These are phyloP conservation scores for Synodontis membranacea DNA, from an alignment of 2,113 vertebrate species.

Conservation along the genomic window DNA sequence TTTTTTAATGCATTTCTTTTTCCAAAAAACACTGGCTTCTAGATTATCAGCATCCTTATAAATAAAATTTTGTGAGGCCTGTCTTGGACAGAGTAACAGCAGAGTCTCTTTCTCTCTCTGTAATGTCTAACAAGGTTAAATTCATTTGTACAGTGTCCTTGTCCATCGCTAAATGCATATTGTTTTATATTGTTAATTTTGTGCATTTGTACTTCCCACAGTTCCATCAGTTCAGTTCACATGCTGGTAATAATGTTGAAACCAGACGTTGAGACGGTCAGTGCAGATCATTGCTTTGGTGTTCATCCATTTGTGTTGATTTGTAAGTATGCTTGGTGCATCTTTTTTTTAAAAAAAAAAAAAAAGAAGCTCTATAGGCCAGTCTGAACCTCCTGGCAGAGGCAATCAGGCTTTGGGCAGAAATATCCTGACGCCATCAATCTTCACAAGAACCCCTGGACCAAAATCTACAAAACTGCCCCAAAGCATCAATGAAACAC, in stretches of 20 bases:
- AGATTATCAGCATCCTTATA: not conserved
- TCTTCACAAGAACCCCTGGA: not conserved
- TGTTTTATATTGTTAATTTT: not conserved
- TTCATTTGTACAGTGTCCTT: not conserved
- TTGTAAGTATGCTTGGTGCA: not conserved
- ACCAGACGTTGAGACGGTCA: not conserved
- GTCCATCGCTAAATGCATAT: not conserved
- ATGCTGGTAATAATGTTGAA: not conserved
- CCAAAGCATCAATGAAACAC: not conserved
- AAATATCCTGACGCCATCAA: not conserved
- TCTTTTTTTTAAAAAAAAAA: too few relatives aligned
- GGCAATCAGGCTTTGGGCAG: not conserved
- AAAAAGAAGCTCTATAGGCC: not conserved
- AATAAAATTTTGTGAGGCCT: not conserved
- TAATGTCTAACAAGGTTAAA: not conserved
- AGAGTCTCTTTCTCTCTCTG: not conserved
- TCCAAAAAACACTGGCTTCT: not conserved
- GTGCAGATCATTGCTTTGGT: not conserved
- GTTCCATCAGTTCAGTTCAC: not conserved
- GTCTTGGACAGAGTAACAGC: not conserved
- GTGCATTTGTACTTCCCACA: not conserved
- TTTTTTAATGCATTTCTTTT: not conserved
- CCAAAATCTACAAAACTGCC: not conserved
- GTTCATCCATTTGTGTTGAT: not conserved
- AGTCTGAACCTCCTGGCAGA: not conserved